Evolutionary conservation across 1,140 invertebrate genomes (phyloP).

Genomic region (Papilio glaucus): DNA sequence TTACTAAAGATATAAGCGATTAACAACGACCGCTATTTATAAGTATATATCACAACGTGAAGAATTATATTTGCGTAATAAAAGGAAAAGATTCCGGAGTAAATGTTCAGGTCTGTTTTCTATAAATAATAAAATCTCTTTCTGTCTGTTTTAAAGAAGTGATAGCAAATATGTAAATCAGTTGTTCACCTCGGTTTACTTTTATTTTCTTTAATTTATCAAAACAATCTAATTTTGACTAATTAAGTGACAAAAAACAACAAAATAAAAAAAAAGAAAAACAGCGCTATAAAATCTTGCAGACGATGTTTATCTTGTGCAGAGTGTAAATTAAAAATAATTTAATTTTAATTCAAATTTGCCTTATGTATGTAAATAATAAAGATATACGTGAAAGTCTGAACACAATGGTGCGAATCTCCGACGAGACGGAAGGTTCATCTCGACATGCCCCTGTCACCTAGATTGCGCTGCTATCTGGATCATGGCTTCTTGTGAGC

Average conservation of each 20-base stretch:
- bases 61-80: no score
- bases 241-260: background rate
- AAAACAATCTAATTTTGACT: background rate
- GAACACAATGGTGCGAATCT: slow-evolving; percentile 24
- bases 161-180: background rate
- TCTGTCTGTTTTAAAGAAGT: background rate
- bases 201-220: background rate
- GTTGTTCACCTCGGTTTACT: background rate
- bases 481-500: slow-evolving; percentile 18
- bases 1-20: no score
- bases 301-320: slow-evolving; percentile 25
- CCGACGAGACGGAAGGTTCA: slow-evolving; percentile 29
- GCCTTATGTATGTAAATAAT: slow-evolving; percentile 15
- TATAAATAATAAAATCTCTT: no score
- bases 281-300: slow-evolving; percentile 5
- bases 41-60: no score
- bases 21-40: no score
- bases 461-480: slow-evolving; percentile 23
- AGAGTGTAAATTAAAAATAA: slow-evolving; percentile 17
- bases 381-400: slow-evolving; percentile 34
- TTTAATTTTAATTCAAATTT: slow-evolving; percentile 25
- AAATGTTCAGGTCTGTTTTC: no score
- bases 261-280: background rate
- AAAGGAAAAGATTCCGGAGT: no score
- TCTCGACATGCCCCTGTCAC: slow-evolving; percentile 33